These are phyloP conservation scores for Rhagoletis pomonella DNA, from an alignment of 1,140 invertebrate species.

Conservation along the genomic window DNA sequence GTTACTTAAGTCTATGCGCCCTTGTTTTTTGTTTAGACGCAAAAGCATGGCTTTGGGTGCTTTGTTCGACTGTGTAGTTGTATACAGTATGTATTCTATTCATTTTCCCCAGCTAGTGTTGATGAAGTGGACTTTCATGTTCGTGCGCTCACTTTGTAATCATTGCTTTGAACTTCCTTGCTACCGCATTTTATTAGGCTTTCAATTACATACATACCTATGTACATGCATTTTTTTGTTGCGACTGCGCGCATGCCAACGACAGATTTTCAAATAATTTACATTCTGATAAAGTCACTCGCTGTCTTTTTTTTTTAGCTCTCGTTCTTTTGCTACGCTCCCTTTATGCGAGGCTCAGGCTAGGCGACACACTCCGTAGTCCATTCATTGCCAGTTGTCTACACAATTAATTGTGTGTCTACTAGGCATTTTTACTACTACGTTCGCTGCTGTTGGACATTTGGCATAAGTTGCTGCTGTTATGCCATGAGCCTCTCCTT, in stretches of 20 bases:
- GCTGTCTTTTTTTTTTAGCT: not conserved
- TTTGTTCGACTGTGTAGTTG: too few species aligned
- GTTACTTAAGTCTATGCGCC: not conserved
- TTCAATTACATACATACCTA: too few species aligned
- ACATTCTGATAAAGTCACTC: conserved; percentile 17
- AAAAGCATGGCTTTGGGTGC: not conserved
- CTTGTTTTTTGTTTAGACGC: not conserved
- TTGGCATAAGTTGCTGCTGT: not conserved
- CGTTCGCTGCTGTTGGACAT: not conserved
- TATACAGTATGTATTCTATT: not conserved
- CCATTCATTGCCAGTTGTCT: conserved; percentile 9
- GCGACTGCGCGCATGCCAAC: conserved; percentile 15
- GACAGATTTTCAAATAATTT: conserved; percentile 49
- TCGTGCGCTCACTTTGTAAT: not conserved
- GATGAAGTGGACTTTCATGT: not conserved
- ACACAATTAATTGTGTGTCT: conserved; percentile 45
- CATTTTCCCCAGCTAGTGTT: not conserved
- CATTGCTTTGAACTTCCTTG: not conserved
- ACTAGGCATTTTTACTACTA: not conserved
- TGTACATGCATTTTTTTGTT: not conserved
- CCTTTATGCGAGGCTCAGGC: not conserved
- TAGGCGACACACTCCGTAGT: not conserved
- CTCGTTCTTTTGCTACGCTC: not conserved
- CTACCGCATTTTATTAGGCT: not conserved
- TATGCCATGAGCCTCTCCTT: not conserved